phyloP scores from a whole-genome alignment of 2,113 vertebrate species.

The Columbina picui region DNA sequence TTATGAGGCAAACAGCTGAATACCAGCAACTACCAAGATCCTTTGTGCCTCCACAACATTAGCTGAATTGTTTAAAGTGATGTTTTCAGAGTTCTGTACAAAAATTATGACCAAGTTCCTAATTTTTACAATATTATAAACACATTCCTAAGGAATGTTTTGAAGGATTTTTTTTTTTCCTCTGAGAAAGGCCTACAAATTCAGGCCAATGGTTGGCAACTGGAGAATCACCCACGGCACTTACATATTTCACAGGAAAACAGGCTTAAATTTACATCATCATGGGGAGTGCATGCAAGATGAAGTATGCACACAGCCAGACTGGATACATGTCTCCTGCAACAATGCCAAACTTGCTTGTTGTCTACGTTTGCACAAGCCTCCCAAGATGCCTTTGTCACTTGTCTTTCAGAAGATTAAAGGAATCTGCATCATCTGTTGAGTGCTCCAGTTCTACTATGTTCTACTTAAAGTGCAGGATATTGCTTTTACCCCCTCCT shows the following conservation, averaged over 20 bases:
- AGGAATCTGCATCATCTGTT: background rate
- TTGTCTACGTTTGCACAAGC: background rate
- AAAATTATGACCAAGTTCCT: background rate
- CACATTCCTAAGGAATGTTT: background rate
- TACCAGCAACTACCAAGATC: background rate
- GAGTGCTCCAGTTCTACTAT: background rate
- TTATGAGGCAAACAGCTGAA: background rate
- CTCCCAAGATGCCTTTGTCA: background rate
- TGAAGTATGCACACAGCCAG: background rate
- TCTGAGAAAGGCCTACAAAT: background rate
- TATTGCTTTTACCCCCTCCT: background rate
- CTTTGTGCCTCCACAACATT: slow-evolving; percentile 18
- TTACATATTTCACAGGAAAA: background rate
- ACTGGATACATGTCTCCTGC: background rate
- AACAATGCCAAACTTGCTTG: background rate
- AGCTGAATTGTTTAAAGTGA: slow-evolving; percentile 5
- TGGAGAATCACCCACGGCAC: background rate
- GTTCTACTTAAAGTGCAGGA: background rate
- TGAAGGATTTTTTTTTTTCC: background rate
- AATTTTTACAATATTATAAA: slow-evolving; percentile 1
- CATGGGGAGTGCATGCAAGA: background rate
- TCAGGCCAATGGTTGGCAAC: background rate
- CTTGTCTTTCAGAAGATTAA: background rate
- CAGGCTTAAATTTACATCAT: background rate
- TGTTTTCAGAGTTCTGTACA: background rate